A percentile compares a stretch with the other conserved stretches of the same genome.
phyloP scores from a whole-genome alignment of 2,797 vertebrate species.

The Lacerta bilineata region DNA sequence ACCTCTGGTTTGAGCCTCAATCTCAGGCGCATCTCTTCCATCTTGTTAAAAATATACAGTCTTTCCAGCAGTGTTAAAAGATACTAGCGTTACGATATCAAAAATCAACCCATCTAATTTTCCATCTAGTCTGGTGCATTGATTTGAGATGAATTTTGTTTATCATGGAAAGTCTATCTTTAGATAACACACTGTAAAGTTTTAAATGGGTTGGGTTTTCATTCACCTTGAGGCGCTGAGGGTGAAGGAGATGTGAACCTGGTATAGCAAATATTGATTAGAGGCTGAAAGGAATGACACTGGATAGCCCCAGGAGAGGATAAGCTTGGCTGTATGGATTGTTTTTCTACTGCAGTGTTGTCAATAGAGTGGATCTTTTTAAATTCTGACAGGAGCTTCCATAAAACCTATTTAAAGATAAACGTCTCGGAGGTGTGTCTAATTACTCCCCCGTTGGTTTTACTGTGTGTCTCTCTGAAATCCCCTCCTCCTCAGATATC shows the following conservation, averaged over 20 bases:
- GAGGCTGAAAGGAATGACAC: conserved; percentile 26
- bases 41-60: neutral
- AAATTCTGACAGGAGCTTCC: conserved; percentile 31
- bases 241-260: conserved; percentile 34
- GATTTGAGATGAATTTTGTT: conserved; percentile 10
- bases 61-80: neutral
- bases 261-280: conserved; percentile 34
- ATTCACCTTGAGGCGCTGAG: conserved; percentile 36
- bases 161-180: conserved; percentile 27
- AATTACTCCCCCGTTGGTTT: neutral
- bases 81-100: neutral
- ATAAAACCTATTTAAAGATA: conserved; percentile 30
- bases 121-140: conserved; percentile 10
- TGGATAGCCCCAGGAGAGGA: conserved; percentile 32
- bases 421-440: conserved; percentile 21
- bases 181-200: conserved; percentile 17
- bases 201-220: conserved; percentile 15
- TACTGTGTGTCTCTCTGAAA: neutral
- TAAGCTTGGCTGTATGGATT: conserved; percentile 28
- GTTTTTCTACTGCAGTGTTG: conserved; percentile 32
- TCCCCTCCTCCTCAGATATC: neutral
- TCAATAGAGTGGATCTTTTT: conserved; percentile 39
- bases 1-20: neutral
- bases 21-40: neutral
- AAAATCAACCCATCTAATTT: neutral